Evolutionary conservation across 1,140 invertebrate species (phyloP), one percentile per base, ranked within the genome.

Genomic region (Brachionus calyciflorus): DNA sequence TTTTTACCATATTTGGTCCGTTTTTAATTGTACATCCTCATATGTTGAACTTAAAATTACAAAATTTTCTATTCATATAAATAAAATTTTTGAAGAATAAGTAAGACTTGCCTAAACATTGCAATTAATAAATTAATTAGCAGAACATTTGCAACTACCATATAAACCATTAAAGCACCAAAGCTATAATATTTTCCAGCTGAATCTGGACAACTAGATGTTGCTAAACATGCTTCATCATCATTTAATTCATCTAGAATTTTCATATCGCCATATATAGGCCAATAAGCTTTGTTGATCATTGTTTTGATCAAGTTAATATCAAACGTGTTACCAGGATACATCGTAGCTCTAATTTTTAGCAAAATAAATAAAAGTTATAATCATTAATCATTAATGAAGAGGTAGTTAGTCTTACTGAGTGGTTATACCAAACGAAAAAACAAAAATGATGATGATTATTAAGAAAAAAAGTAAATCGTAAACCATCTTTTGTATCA

Each of bases 111-210:
- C 83, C 81, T 83, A 77, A 84, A 84, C 82, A 84, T 84, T 30
- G 83, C 83, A 81, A 84, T 83, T 14, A 84, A 79, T 1, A 84
- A 79, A 73, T 84, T 84, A 51, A 84, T 78, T 41, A 84, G 79
- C 10, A 84, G 79, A 46, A 84, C 80, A 70, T 82, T 83, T n/a
- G 81, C 83, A 2, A 82, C 76, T 12, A 83, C 60, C 79, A 83
- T 79, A 78, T 83, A 84, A 51, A 73, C 33, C 69, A 73, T 73
- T 49, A 73, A 55, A 33, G 69, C 69, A 19, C 49, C 26, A 55
- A 40, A 73, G 17, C 46, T 51, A 33, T 28, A 73, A 24, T 33
- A 49, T 21, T 19, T 51, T 28, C 69, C 69, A 49, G 21, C 24
- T 30, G 12, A 21, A 21, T 73, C 69, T 2, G 69, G 69, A 21